These are phyloP conservation scores for Leptinotarsa peninsularis DNA, from an alignment of 2,888 invertebrate genomes.

Conservation along the genomic window DNA sequence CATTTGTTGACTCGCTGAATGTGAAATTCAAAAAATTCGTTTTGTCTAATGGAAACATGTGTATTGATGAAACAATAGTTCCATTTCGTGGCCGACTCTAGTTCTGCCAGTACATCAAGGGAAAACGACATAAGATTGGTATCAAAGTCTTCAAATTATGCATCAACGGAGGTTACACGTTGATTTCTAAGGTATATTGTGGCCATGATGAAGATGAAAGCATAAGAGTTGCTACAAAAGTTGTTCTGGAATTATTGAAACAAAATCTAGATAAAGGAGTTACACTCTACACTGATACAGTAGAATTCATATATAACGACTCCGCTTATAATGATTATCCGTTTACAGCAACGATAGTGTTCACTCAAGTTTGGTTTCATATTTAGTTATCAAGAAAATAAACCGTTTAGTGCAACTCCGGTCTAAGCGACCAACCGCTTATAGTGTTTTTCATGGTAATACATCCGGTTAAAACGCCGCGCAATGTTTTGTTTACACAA, in stretches of 20 bases:
- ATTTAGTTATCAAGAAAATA: too few relatives aligned
- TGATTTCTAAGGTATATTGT: constrained; percentile 5
- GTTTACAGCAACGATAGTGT: too few relatives aligned
- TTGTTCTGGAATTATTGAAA: not conserved
- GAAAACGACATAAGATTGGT: constrained; percentile 40
- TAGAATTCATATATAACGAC: too few relatives aligned
- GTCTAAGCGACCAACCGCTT: too few relatives aligned
- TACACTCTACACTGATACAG: not conserved
- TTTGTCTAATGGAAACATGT: not conserved
- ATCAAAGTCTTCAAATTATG: constrained; percentile 41
- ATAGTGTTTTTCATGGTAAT: too few relatives aligned
- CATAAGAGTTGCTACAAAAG: not conserved
- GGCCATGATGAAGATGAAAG: not conserved
- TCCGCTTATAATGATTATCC: too few relatives aligned
- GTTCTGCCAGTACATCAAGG: constrained; percentile 39
- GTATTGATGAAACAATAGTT: constrained; percentile 17
- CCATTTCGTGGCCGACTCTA: constrained; percentile 35
- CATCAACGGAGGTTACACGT: constrained; percentile 24
- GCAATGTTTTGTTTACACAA: too few relatives aligned
- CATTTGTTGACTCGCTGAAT: constrained; percentile 5
- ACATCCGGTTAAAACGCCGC: too few relatives aligned
- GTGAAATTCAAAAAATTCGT: constrained; percentile 16
- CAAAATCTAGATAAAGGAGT: not conserved
- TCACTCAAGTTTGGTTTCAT: too few relatives aligned
- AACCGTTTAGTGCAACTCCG: too few relatives aligned